Evolutionary conservation across 2,113 vertebrate species (phyloP).

Genomic region (Dermatemys mawii): DNA sequence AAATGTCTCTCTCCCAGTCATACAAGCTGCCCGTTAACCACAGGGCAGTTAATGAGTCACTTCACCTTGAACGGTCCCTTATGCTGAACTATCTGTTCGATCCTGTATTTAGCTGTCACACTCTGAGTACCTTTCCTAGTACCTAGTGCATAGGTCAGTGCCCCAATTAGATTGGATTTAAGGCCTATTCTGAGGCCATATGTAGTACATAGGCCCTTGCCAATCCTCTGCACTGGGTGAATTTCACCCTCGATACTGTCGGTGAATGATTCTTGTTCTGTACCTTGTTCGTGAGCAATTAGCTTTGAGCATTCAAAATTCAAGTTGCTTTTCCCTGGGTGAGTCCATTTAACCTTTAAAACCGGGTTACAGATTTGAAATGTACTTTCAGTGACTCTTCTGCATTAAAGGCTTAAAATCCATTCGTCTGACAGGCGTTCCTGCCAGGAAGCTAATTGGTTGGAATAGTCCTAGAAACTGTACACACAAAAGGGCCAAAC

Average conservation of each 20-base stretch:
- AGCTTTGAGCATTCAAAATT: neutral
- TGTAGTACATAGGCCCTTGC: neutral
- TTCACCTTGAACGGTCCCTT: no score
- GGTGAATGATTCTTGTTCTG: neutral
- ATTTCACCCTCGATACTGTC: neutral
- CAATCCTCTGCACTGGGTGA: neutral
- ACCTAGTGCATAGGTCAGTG: neutral
- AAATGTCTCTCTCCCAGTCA: no score
- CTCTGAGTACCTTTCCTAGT: no score
- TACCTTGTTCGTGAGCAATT: neutral
- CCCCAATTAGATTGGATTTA: neutral
- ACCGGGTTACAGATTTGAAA: neutral
- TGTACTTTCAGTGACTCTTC: neutral
- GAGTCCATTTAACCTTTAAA: neutral
- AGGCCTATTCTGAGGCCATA: neutral
- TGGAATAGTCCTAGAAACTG: neutral
- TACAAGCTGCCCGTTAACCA: no score
- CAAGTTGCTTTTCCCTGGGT: neutral
- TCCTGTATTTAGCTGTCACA: no score
- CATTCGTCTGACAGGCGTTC: neutral
- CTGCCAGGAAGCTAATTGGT: neutral
- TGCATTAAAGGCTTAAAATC: neutral
- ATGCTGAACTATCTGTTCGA: no score
- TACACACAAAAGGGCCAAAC: neutral
- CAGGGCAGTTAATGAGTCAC: no score